Evolutionary conservation across 2,888 invertebrate species (phyloP), one percentile per base, ranked within the genome.

Genomic region (Euplagia quadripunctaria): DNA sequence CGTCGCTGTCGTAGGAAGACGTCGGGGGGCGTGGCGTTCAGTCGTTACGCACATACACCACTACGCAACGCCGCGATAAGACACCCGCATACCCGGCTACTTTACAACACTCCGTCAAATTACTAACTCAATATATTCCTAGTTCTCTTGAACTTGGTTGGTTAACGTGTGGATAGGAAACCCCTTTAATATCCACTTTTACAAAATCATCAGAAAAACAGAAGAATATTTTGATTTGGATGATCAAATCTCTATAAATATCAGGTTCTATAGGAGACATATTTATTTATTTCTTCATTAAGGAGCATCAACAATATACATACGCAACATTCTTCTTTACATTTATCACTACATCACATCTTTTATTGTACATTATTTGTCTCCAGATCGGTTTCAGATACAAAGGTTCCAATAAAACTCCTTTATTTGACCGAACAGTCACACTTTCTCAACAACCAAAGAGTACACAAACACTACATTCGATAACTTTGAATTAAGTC

Each of bases 31-130:
- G 94, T 94, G 94, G 93, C 88, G 83, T 79, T 81, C 85, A 82
- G 88, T 88, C 88, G 92, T 92, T 92, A 94, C 94, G 94, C 93
- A 95, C 92, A 87, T 87, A 90, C 90, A 87, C 89, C 87, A 92
- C 85, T 86, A 89, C 93, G 93, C 94, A 94, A 90, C 90, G 85
- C 84, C 81, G 82, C 90, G 93, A 93, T 93, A 93, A 92, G 89
- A 89, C 80, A 87, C 82, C 82, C 79, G 84, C 65, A 76, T 67
- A 79, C 76, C 81, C 79, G 78, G 77, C 79, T 71, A 75, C 71
- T 73, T 77, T 70, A 72, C 72, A 82, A 80, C 79, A 75, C 75
- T 78, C 63, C 72, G 70, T 42, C 67, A 43, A n/a, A 43, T 41
- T 71, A 72, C 72, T 67, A 68, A 68, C 75, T 49, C 64, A 74